Evolutionary conservation across 2,888 invertebrate genomes (phyloP), one percentile per base, ranked within the genome.

Genomic region (Pseudoips prasinana): DNA sequence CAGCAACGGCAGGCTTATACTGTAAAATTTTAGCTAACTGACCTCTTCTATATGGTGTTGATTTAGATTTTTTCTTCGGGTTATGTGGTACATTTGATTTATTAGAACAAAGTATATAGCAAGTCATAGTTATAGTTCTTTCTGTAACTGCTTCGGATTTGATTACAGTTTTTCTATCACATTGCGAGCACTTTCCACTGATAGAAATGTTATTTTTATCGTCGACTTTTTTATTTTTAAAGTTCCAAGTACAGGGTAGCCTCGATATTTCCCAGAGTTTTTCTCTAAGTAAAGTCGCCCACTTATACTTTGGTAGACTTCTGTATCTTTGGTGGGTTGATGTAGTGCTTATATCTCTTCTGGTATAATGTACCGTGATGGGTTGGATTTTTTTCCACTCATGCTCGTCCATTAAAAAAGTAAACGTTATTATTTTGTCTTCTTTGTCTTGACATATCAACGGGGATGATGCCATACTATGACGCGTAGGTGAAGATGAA

Each of bases 11-110:
- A n/a, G n/a, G n/a, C n/a, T n/a, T n/a, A n/a, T n/a, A n/a, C n/a
- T n/a, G n/a, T n/a, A n/a, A n/a, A n/a, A n/a, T n/a, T 29, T 29
- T 29, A 20, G 29, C 29, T 29, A 29, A 29, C 11, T 29, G 19
- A 20, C 22, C 19, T 29, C 29, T 29, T 10, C 10, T 20, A 10
- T 10, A 29, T 29, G 29, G 19, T 20, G 19, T 29, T 10, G 20
- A 6, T 29, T 10, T 29, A 20, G 19, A 11, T 22, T 22, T 29
- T 25, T 29, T 29, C 20, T 7, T 29, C 19, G 29, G 29, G 20
- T 29, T 7, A 22, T 29, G 29, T 29, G 19, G 19, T 29, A 20
- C 20, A 29, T 29, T 29, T 11, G 19, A 7, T 22, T 29, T 10
- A 10, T 10, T 22, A 20, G 20, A 29, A 29, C 10, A 20, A 29